Conservation (phyloP, 2,113 vertebrate genomes). For the Aptenodytes patagonicus region DNA sequence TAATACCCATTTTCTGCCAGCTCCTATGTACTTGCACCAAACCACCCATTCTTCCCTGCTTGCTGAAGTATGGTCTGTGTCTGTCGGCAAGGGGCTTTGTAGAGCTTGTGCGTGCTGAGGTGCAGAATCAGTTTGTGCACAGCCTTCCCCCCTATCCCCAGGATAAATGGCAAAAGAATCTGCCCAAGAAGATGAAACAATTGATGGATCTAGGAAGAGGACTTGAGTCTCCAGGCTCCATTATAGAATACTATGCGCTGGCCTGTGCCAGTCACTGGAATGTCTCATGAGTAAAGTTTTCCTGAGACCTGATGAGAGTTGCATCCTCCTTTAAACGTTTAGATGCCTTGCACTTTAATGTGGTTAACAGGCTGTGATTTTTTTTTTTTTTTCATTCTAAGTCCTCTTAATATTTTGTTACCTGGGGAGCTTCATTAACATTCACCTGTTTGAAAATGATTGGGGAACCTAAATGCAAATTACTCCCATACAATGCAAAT, state of each 20-base stretch:
- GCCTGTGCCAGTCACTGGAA: neutral
- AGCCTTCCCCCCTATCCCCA: neutral
- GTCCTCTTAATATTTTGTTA: neutral
- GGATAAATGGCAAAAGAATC: neutral
- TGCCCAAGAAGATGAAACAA: neutral
- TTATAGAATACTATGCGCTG: neutral
- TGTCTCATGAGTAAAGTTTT: neutral
- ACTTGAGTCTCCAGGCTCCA: neutral
- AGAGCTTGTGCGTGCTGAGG: neutral
- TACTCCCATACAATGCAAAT: neutral
- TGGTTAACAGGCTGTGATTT: neutral
- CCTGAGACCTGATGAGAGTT: neutral
- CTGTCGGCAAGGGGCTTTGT: neutral
- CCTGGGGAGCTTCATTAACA: neutral
- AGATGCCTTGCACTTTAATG: neutral
- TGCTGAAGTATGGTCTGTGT: neutral
- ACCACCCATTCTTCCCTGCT: neutral
- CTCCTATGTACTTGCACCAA: neutral
- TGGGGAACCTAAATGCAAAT: conserved; percentile 1
- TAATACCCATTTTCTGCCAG: neutral
- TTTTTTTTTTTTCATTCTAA: neutral
- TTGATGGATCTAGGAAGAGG: neutral
- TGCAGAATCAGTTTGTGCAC: neutral
- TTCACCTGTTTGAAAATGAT: neutral
- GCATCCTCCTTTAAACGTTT: neutral